Evolutionary conservation across 2,888 invertebrate species (phyloP).

Genomic region (Panopea generosa): DNA sequence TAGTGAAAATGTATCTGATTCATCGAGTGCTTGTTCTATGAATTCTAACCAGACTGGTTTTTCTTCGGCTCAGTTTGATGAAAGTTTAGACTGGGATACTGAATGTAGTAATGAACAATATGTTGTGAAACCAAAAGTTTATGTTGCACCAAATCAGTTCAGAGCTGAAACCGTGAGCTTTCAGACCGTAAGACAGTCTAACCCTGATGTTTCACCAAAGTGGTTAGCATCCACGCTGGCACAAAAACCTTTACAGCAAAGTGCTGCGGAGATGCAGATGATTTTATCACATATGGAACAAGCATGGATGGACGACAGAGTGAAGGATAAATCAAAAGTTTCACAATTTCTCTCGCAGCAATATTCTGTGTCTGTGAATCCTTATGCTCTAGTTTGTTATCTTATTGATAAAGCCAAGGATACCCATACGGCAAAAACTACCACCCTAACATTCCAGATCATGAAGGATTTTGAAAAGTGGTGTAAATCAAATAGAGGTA

Average conservation of each 20-base stretch:
- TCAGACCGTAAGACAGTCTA: conserved; percentile 20
- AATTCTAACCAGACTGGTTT: not conserved
- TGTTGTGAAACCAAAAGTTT: conserved; percentile 28
- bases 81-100: conserved; percentile 26
- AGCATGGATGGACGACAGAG: conserved; percentile 64
- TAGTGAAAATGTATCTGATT: too few species aligned
- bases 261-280: conserved; percentile 56
- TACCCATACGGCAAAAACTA: conserved; percentile 65
- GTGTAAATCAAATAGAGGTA: conserved; percentile 40
- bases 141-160: conserved; percentile 21
- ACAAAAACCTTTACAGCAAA: conserved; percentile 44
- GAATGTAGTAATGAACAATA: conserved; percentile 24
- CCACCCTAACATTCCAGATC: conserved; percentile 68
- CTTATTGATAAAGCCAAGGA: conserved; percentile 64
- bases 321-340: conserved; percentile 55
- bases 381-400: conserved; percentile 59
- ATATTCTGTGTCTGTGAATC: conserved; percentile 58
- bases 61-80: conserved; percentile 24
- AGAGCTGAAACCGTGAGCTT: conserved; percentile 19
- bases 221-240: conserved; percentile 61
- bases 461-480: conserved; percentile 74
- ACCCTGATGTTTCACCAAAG: conserved; percentile 52
- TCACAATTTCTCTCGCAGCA: conserved; percentile 44
- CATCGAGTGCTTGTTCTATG: not conserved
- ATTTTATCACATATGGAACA: conserved; percentile 53